Base-by-base conservation (phyloP, 2,113 vertebrate genomes). In the Narcine bancroftii region DNA sequence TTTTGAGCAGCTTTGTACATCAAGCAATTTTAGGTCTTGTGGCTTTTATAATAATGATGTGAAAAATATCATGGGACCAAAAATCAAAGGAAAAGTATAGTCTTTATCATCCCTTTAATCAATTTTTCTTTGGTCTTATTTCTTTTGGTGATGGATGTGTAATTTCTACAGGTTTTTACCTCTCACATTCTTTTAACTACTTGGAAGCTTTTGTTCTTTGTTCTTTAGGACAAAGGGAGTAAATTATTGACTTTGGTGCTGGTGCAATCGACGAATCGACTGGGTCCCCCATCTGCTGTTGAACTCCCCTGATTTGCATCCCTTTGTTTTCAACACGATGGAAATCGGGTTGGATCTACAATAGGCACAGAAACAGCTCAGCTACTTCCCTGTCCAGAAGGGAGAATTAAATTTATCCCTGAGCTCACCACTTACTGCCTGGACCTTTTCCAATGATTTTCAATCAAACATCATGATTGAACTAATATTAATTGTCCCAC, bases 171-270 rank as follows among this genome's bases (percentile, higher is more conserved):
- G 50, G 6, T 56, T 85, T n/a, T 60, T 19, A 36, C 36, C 29
- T 60, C 29, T 19, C 50, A 56, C 53, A n/a, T 85, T 60, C 53
- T 53, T 85, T 7, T 17, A 5, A 79, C 7, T n/a, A 50, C 50
- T 33, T 83, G 26, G 33, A n/a, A 36, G 50, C 50, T 56, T 85
- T 60, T 60, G 33, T 83, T 56, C 79, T 33, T 83, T 83, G 47
- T 56, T 83, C 29, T 85, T 85, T 60, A 36, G 33, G 81, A 60
- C 50, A 85, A 85, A 85, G 50, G 53, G 50, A 85, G 81, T 60
- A 56, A n/a, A 85, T 85, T 36, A 33, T n/a, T 85, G 33, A 29
- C 6, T 85, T 36, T n/a, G 56, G 26, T 53, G 45, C 21, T 10
- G 21, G 77, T 42, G 77, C 77, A 81, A 10, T 81, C 47, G 47